Evolutionary conservation across 2,888 invertebrate species (phyloP).

Genomic region (Andrena dorsata): DNA sequence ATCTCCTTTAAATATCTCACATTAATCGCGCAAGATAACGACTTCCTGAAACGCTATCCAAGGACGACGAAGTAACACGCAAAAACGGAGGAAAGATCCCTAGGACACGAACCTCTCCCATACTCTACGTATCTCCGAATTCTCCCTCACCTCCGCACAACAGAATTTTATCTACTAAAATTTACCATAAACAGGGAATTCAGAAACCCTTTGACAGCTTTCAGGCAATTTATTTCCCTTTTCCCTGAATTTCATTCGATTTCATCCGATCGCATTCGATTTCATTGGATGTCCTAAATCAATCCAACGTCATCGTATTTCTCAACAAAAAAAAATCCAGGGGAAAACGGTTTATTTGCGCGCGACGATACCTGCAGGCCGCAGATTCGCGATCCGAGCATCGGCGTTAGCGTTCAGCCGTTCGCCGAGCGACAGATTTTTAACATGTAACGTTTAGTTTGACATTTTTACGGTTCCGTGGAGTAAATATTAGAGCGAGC

Average conservation of each 20-base stretch:
- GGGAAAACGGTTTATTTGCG: conserved; percentile 27
- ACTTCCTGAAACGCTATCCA: background rate
- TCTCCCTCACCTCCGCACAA: no score
- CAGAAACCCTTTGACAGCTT: no score
- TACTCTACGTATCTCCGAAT: background rate
- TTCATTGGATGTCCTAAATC: background rate
- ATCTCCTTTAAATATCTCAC: conserved; percentile 33
- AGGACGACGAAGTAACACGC: background rate
- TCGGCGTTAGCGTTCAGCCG: conserved; percentile 37
- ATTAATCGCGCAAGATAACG: conserved; percentile 38
- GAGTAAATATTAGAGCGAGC: conserved; percentile 58
- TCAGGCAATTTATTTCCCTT: no score
- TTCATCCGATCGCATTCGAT: no score
- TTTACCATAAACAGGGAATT: no score
- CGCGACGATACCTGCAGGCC: conserved; percentile 32
- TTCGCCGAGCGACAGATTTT: conserved; percentile 37
- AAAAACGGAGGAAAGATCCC: background rate
- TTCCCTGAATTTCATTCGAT: no score
- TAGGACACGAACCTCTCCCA: background rate
- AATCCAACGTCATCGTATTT: background rate
- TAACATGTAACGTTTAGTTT: conserved; percentile 46
- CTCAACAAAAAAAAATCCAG: background rate
- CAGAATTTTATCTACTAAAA: no score
- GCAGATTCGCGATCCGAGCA: conserved; percentile 38
- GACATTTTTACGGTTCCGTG: conserved; percentile 57